Base-by-base conservation (phyloP, 2,888 invertebrate genomes). In the Aspidapion aeneum region DNA sequence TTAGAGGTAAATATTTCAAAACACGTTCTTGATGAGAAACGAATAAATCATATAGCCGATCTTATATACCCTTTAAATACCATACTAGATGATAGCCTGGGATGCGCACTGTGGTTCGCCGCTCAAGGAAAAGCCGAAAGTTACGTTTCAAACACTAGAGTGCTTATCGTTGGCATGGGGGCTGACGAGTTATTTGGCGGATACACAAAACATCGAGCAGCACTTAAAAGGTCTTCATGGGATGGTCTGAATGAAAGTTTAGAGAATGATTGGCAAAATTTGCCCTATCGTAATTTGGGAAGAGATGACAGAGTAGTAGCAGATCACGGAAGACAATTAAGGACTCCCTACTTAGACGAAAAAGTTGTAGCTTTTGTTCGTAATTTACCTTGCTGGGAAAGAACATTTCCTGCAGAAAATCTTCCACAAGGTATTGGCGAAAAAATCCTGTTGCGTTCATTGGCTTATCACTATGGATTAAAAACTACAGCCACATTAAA, bases 141-240 rank as follows among this genome's bases (percentile, higher is more conserved):
- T 1, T 85, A 84, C 66, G 76, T 75, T 62, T 89, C 90, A 49
- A 80, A 87, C 18, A 86, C 87, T 69, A 85, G 91, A 77, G 88
- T 89, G 82, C 80, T 96, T 64, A 78, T 97, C 69, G 81, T 93
- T 71, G 98, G 98, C 48, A 94, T 94, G 83, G 98, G 98, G 5
- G 98, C 98, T 1, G 99, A 99, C 84, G 99, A 99, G 82, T 84
- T 98, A 67, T 91, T 98, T 76, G 97, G 94, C 57, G 98, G 98
- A 1, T 98, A 98, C 76, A 89, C 89, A 48, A 85, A 96, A 64
- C 97, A 98, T 76, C 85, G 95, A 72, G 90, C 88, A 69, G 87
- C 87, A 2, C 87, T 86, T 63, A 85, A 82, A 72, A 84, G 86
- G 17, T 78, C 77, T 69, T 83, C 82, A 72, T 85, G 82, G 84